A percentile compares a stretch with the other conserved stretches of the same genome.
These are phyloP conservation scores for pig (Sus scrofa) DNA, from an alignment of 2,113 vertebrate species.

Conservation along the genomic window DNA sequence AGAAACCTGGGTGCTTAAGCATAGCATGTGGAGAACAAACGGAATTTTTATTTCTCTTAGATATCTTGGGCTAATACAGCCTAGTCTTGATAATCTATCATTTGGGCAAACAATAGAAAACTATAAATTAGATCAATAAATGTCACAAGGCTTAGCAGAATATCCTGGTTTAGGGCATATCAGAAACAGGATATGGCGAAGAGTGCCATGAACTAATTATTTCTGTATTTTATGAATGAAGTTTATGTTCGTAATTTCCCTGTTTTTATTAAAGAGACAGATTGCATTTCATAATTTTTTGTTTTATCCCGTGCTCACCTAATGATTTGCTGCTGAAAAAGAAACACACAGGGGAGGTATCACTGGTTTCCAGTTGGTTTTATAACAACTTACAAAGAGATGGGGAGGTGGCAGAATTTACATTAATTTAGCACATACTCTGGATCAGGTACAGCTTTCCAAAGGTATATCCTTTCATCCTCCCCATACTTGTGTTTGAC, in stretches of 20 bases:
- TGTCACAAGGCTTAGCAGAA: conserved; percentile 18
- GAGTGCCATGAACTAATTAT: conserved; percentile 74
- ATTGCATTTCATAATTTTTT: conserved; percentile 87
- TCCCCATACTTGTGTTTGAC: not conserved
- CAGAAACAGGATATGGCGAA: conserved; percentile 76
- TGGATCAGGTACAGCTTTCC: not conserved
- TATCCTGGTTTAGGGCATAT: conserved; percentile 69
- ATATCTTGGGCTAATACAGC: not conserved
- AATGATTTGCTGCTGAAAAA: conserved; percentile 13
- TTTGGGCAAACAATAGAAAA: not conserved
- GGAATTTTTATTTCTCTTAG: conserved; percentile 1
- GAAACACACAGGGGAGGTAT: not conserved
- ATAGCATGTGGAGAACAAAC: not conserved
- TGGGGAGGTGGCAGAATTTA: not conserved
- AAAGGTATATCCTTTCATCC: not conserved
- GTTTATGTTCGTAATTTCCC: conserved; percentile 87
- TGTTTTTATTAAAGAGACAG: conserved; percentile 87
- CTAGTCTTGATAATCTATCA: conserved; percentile 35
- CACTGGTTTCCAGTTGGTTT: not conserved
- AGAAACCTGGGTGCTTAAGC: not conserved
- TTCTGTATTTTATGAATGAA: conserved; percentile 85
- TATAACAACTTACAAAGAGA: not conserved
- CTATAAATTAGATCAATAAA: conserved; percentile 66
- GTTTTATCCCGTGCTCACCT: conserved; percentile 77
- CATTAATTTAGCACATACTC: conserved; percentile 12